Evolutionary conservation across 2,888 invertebrate species (phyloP).

Genomic region (Nycteola revayana): DNA sequence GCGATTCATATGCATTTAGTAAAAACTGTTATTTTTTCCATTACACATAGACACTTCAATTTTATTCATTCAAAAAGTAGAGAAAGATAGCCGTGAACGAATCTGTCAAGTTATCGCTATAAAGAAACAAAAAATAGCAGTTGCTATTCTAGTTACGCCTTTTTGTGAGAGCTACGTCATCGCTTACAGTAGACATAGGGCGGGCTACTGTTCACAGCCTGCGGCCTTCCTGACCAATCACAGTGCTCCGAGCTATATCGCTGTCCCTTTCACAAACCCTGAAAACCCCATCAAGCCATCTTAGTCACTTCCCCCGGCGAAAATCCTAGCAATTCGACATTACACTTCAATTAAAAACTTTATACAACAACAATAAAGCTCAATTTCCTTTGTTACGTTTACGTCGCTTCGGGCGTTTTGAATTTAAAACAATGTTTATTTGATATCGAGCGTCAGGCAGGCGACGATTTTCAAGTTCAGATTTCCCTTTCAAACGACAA

Average conservation of each 20-base stretch:
- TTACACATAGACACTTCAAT: too few species aligned
- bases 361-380: slow-evolving; percentile 39
- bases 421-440: slow-evolving; percentile 65
- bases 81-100: too few species aligned
- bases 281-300: slow-evolving; percentile 54
- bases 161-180: slow-evolving; percentile 57
- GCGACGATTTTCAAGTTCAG: slow-evolving; percentile 82
- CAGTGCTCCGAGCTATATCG: slow-evolving; percentile 80
- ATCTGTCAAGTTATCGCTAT: too few species aligned
- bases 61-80: too few species aligned
- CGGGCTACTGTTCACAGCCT: slow-evolving; percentile 82
- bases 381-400: neutral
- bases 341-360: slow-evolving; percentile 44
- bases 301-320: slow-evolving; percentile 75
- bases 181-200: slow-evolving; percentile 82
- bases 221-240: slow-evolving; percentile 83
- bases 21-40: too few species aligned
- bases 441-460: slow-evolving; percentile 81
- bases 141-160: slow-evolving; percentile 44
- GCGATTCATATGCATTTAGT: too few species aligned
- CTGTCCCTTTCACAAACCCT: slow-evolving; percentile 50
- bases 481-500: slow-evolving; percentile 68
- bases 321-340: slow-evolving; percentile 66
- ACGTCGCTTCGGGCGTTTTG: slow-evolving; percentile 62
- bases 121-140: slow-evolving; percentile 24